These are phyloP conservation scores for Anadara kagoshimensis DNA, from an alignment of 1,140 invertebrate species.

Conservation along the genomic window DNA sequence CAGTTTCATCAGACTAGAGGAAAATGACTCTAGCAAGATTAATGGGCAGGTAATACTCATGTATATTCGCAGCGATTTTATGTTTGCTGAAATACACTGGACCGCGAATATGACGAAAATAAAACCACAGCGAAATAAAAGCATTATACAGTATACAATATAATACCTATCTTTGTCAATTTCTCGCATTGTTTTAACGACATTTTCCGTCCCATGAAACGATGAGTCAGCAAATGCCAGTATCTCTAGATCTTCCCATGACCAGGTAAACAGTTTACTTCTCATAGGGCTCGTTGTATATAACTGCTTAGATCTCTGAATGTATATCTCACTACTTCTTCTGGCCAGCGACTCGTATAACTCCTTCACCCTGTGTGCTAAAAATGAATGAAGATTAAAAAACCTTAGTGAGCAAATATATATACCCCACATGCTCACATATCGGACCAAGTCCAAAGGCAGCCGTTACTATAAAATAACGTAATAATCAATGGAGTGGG, in stretches of 20 bases:
- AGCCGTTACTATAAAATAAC: too few relatives aligned
- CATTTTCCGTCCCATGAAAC: constrained; percentile 88
- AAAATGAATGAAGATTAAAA: constrained; percentile 27
- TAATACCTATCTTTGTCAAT: constrained; percentile 85
- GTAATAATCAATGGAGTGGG: background rate
- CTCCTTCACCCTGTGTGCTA: constrained; percentile 83
- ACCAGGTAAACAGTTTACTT: constrained; percentile 87
- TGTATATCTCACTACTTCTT: constrained; percentile 96
- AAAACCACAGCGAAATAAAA: too few relatives aligned
- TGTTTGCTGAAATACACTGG: too few relatives aligned
- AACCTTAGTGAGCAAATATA: background rate
- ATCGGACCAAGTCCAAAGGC: too few relatives aligned
- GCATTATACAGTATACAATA: too few relatives aligned
- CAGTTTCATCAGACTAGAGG: too few relatives aligned
- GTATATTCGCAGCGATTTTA: too few relatives aligned
- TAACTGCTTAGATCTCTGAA: constrained; percentile 90
- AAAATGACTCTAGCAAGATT: too few relatives aligned
- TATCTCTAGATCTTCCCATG: constrained; percentile 80
- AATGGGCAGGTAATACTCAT: too few relatives aligned
- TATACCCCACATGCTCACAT: too few relatives aligned
- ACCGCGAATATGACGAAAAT: too few relatives aligned
- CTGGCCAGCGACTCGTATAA: constrained; percentile 88
- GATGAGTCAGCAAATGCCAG: constrained; percentile 90
- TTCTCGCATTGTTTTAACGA: constrained; percentile 81
- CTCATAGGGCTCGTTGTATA: constrained; percentile 80